Evolutionary conservation across 2,888 invertebrate species (phyloP).

Genomic region (Drosophila stalkeri): DNA sequence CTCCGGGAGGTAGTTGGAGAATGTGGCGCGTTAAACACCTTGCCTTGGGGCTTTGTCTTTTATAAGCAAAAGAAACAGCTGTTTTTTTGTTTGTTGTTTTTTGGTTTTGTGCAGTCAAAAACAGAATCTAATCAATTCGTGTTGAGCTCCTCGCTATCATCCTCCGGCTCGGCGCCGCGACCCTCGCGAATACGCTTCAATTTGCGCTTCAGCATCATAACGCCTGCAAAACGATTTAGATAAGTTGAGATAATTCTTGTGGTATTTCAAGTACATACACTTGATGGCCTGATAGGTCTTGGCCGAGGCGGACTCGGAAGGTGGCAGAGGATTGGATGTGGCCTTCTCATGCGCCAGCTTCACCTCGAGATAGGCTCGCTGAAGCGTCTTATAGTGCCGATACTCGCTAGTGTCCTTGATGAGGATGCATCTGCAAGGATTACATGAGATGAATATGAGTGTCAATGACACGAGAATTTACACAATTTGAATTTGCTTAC

Average conservation of each 20-base stretch:
- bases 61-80: conserved; percentile 40
- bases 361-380: conserved; percentile 84
- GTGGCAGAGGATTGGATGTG: conserved; percentile 64
- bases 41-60: conserved; percentile 60
- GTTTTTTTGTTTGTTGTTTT: conserved; percentile 19
- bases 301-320: conserved; percentile 79
- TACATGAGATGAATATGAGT: neutral
- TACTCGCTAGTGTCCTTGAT: conserved; percentile 84
- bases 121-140: conserved; percentile 37
- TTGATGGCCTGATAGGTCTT: conserved; percentile 85
- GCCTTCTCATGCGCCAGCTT: conserved; percentile 83
- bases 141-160: conserved; percentile 75
- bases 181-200: conserved; percentile 85
- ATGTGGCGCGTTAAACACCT: conserved; percentile 44
- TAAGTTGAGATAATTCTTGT: neutral
- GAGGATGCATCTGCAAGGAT: conserved; percentile 81
- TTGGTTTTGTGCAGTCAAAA: conserved; percentile 34
- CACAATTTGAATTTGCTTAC: conserved; percentile 47
- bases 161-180: conserved; percentile 81
- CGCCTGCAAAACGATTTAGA: conserved; percentile 66
- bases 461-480: too few relatives aligned
- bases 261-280: conserved; percentile 65
- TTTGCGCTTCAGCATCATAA: conserved; percentile 85
- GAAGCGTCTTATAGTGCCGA: conserved; percentile 83
- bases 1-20: conserved; percentile 50